Conservation (phyloP, 2,888 invertebrate species). For the Philhelius pedissequus region DNA sequence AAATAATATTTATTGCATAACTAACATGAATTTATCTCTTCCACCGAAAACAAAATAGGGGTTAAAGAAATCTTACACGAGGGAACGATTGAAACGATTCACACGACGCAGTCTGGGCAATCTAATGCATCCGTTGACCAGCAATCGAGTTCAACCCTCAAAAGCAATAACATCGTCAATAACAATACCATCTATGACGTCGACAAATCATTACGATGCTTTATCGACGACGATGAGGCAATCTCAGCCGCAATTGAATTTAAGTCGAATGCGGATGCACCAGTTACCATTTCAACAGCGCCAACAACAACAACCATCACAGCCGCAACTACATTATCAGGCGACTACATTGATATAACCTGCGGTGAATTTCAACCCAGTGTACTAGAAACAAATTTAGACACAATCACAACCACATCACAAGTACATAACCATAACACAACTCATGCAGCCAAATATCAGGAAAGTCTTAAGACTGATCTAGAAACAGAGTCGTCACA, state of each 20-base stretch:
- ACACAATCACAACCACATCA: constrained; percentile 44
- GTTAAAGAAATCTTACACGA: constrained; percentile 73
- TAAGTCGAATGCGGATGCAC: constrained; percentile 62
- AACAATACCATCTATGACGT: constrained; percentile 48
- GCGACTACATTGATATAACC: constrained; percentile 72
- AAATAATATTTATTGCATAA: not conserved
- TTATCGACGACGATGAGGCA: constrained; percentile 52
- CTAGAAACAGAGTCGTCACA: constrained; percentile 53
- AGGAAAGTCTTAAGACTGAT: constrained; percentile 60
- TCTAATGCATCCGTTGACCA: constrained; percentile 71
- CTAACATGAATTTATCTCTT: constrained; percentile 10
- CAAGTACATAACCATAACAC: constrained; percentile 38
- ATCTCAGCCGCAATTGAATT: constrained; percentile 57
- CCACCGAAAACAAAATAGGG: constrained; percentile 69
- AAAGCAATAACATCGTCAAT: constrained; percentile 26
- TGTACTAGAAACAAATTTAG: constrained; percentile 60
- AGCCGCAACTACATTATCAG: constrained; percentile 49
- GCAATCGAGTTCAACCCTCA: constrained; percentile 69
- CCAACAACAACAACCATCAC: constrained; percentile 52
- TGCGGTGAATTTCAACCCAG: constrained; percentile 39
- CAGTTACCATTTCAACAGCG: constrained; percentile 60
- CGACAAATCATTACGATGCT: constrained; percentile 68
- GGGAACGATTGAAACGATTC: constrained; percentile 75
- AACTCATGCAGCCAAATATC: constrained; percentile 54
- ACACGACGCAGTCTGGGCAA: constrained; percentile 73